Percentiles rank a stretch among this genome's conserved stretches.
Conservation (phyloP, 2,113 vertebrate species). For the Dipodomys spectabilis region DNA sequence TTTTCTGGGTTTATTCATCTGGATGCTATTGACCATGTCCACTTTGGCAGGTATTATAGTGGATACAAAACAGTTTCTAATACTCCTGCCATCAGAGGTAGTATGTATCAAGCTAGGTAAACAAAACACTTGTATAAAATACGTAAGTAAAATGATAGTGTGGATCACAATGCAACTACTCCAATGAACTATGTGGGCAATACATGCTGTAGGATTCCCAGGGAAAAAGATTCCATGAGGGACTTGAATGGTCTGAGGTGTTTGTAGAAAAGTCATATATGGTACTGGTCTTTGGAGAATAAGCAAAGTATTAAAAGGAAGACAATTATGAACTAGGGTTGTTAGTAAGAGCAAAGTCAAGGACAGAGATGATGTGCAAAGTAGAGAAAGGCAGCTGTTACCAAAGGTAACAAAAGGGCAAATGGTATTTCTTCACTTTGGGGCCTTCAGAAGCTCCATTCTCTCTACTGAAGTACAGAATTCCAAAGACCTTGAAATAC, state of each 20-base stretch:
- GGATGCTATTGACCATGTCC: neutral
- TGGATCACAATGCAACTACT: neutral
- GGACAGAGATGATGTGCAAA: neutral
- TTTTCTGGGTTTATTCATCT: constrained; percentile 2
- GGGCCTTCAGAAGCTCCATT: neutral
- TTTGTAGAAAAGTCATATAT: neutral
- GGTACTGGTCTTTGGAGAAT: neutral
- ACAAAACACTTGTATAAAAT: neutral
- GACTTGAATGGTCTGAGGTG: neutral
- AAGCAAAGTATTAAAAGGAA: neutral
- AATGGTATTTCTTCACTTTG: neutral
- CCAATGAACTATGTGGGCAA: neutral
- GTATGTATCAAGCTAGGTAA: neutral
- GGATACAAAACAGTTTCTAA: constrained; percentile 12
- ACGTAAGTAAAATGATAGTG: neutral
- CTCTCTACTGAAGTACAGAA: neutral
- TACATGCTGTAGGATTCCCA: neutral
- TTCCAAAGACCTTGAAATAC: neutral
- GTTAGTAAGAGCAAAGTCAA: neutral
- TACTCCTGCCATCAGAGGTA: neutral
- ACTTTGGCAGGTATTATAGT: neutral
- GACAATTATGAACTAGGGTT: neutral
- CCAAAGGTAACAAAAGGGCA: neutral
- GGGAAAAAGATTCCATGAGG: neutral
- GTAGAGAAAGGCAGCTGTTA: neutral